These are phyloP conservation scores for Athetis lepigone DNA, from an alignment of 2,888 invertebrate species.

Conservation along the genomic window DNA sequence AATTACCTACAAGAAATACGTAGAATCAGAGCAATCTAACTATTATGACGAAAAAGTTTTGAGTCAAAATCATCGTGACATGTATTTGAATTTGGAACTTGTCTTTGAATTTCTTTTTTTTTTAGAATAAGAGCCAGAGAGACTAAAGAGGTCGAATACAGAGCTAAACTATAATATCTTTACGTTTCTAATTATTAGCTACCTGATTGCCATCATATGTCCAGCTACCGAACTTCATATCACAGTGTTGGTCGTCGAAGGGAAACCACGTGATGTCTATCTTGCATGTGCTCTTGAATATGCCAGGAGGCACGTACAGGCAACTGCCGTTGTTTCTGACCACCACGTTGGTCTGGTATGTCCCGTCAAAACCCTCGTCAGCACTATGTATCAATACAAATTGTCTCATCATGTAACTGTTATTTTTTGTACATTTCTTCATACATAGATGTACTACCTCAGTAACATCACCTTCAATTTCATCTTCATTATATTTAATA, in stretches of 20 bases:
- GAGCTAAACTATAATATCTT: conserved; percentile 38
- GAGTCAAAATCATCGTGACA: not conserved
- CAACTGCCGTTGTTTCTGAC: conserved; percentile 99
- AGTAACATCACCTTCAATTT: conserved; percentile 6
- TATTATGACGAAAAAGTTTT: not conserved
- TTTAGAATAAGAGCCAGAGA: conserved; percentile 24
- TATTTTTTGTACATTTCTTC: conserved; percentile 16
- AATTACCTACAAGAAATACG: conserved; percentile 21
- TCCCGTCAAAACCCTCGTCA: conserved; percentile 99
- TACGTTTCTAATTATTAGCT: conserved; percentile 70
- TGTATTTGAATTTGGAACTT: conserved; percentile 5
- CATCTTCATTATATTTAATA: not conserved
- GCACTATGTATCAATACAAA: conserved; percentile 93
- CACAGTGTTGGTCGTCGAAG: conserved; percentile 99
- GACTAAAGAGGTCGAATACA: conserved; percentile 6
- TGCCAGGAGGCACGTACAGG: conserved; percentile 99
- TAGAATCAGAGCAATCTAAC: conserved; percentile 25
- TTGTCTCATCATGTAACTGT: conserved; percentile 66
- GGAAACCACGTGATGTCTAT: conserved; percentile 99
- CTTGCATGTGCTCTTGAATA: conserved; percentile 99
- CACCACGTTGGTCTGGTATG: conserved; percentile 99
- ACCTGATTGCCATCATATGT: conserved; percentile 99
- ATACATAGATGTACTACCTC: not conserved
- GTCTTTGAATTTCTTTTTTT: not conserved
- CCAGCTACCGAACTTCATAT: conserved; percentile 99